Conservation (phyloP, 92 coral and sea anemone genomes). For the Isaurus tuberculatus region DNA sequence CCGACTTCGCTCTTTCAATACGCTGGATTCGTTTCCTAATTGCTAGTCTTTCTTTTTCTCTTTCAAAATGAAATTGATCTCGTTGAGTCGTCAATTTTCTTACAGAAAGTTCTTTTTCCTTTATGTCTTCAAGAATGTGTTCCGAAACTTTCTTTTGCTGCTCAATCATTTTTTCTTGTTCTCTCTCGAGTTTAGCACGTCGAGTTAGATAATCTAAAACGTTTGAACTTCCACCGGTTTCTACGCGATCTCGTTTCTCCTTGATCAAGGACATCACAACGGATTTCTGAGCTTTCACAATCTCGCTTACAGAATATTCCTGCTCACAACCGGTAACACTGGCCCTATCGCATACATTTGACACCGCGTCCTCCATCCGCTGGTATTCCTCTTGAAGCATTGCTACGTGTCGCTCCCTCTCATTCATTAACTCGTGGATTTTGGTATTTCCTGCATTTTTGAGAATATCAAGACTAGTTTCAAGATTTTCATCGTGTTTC, state of each 20-base stretch:
- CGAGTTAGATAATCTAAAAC: conserved; percentile 77
- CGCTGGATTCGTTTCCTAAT: conserved; percentile 73
- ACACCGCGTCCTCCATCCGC: conserved; percentile 65
- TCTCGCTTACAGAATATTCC: conserved; percentile 50
- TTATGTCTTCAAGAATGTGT: conserved; percentile 71
- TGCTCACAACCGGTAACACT: conserved; percentile 41
- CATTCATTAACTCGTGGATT: conserved; percentile 67
- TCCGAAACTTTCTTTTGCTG: conserved; percentile 82
- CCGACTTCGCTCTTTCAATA: conserved; percentile 63
- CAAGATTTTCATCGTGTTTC: conserved; percentile 78
- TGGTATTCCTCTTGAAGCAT: conserved; percentile 72
- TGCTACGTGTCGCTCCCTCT: conserved; percentile 65
- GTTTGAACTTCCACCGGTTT: conserved; percentile 64
- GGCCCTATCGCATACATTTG: conserved; percentile 49
- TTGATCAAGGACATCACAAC: conserved; percentile 73
- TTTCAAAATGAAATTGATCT: conserved; percentile 78
- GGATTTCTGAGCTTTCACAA: conserved; percentile 58
- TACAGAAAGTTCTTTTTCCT: conserved; percentile 77
- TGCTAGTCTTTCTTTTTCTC: conserved; percentile 77
- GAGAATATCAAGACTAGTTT: conserved; percentile 71
- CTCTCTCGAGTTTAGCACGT: conserved; percentile 79
- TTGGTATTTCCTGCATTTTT: conserved; percentile 67
- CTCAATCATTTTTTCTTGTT: conserved; percentile 82
- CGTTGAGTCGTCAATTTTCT: conserved; percentile 70
- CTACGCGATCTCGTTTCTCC: conserved; percentile 68